Evolutionary conservation across 1,140 invertebrate genomes (phyloP).

Genomic region (Orius insidiosus): DNA sequence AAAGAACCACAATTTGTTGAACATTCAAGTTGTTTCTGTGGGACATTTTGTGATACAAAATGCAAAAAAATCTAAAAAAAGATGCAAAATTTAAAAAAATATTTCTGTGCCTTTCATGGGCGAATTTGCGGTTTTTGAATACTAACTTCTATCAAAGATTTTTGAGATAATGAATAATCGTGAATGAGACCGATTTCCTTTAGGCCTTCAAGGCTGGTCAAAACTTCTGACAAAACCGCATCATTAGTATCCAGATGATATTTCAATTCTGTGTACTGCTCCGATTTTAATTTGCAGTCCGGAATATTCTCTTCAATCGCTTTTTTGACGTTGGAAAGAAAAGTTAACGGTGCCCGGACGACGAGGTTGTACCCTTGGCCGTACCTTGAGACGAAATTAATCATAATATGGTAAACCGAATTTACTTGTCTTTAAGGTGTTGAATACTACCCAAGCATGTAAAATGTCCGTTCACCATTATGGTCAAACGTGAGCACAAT

Average conservation of each 20-base stretch:
- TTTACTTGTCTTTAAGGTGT: constrained; percentile 34
- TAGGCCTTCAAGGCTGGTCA: constrained; percentile 31
- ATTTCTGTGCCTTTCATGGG: no score
- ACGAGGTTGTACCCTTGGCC: constrained; percentile 42
- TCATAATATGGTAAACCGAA: not conserved
- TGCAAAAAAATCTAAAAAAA: constrained; percentile 1
- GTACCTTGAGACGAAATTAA: constrained; percentile 28
- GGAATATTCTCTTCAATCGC: constrained; percentile 18
- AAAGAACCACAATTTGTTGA: no score
- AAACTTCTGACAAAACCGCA: constrained; percentile 18
- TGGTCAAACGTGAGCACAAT: constrained; percentile 34
- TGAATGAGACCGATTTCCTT: constrained; percentile 27
- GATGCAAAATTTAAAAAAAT: no score
- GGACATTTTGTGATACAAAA: not conserved
- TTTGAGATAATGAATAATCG: constrained; percentile 42
- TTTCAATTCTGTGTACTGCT: constrained; percentile 21
- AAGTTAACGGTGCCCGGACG: constrained; percentile 23
- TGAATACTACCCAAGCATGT: constrained; percentile 36
- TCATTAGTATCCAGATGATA: constrained; percentile 1
- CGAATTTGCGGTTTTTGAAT: not conserved
- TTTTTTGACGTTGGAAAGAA: constrained; percentile 19
- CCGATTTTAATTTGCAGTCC: constrained; percentile 18
- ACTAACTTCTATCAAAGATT: constrained; percentile 39
- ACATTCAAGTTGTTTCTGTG: no score
- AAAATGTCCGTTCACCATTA: constrained; percentile 40